Evolutionary conservation across 2,113 vertebrate species (phyloP), one percentile per base, ranked within the genome.

Genomic region (Fulmarus glacialis): DNA sequence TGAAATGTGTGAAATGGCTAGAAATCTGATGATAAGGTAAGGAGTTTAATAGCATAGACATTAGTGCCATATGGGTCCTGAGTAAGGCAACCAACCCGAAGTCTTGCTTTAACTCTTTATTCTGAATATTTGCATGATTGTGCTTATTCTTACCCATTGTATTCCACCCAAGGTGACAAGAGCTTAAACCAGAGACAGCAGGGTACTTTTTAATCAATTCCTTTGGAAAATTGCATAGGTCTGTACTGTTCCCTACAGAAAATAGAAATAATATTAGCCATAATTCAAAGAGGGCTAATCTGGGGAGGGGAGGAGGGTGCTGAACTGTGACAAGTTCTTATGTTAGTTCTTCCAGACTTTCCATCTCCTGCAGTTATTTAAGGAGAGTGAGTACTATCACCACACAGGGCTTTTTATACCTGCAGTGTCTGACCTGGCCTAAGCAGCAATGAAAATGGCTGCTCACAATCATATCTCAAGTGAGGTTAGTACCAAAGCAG

Each of bases 121-220:
- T 94, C 64, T 92, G 79, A 86, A 78, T 72, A 82, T 67, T 87
- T 89, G 48, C 45, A 81, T 92, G 52, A 94, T 71, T 91, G 55
- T 91, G 52, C 43, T 78, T 90, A 81, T 59, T 94, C 59, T 90
- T 93, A 71, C 10, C 21, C 26, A 55, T 63, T 86, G 36, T 67
- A 59, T 83, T 89, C 72, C 30, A 52, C 67, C 30, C 45, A 74
- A 55, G 52, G 29, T 81, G 67, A 62, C 59, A 87, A 90, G 29
- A 87, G 47, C 20, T 94, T 90, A 90, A 94, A 81, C 29, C 59
- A 78, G 63, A 47, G 47, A 63, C 63, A 72, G 66, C 40, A 77
- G 71, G 50, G 15, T 67, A 63, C 45, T 81, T 90, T 88, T 81
- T 77, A 82, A 77, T 82, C 67, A 96, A 27, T 92, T 92, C 23